These are phyloP conservation scores for Ia io DNA, from an alignment of 2,113 vertebrate species.

Conservation along the genomic window DNA sequence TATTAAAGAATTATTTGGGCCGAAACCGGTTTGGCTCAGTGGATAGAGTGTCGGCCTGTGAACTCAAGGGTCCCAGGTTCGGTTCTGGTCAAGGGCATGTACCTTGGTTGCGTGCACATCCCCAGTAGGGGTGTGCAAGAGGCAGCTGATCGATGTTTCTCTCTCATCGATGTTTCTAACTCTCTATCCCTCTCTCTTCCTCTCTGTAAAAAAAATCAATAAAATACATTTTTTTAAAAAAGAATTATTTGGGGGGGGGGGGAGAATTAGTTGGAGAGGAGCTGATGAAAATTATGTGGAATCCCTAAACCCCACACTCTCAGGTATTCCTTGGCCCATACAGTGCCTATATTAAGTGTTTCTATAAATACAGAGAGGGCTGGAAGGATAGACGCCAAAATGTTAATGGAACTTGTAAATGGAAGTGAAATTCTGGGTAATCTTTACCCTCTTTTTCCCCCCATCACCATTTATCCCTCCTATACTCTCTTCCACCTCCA, in stretches of 20 bases:
- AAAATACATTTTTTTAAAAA: too few relatives aligned
- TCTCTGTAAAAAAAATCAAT: too few relatives aligned
- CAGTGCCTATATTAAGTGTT: background rate
- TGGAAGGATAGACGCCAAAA: background rate
- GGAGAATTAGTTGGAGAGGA: background rate
- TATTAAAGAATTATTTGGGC: background rate
- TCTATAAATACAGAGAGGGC: background rate
- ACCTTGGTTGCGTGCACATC: too few relatives aligned
- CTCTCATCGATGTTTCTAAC: too few relatives aligned
- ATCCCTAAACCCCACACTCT: background rate
- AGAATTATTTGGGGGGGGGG: background rate
- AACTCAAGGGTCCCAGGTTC: too few relatives aligned
- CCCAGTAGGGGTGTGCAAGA: too few relatives aligned
- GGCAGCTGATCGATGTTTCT: too few relatives aligned
- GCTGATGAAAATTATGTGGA: background rate
- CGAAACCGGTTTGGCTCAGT: too few relatives aligned
- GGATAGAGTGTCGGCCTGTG: too few relatives aligned
- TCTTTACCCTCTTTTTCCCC: background rate
- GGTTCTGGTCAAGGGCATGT: too few relatives aligned
- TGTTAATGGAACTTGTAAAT: background rate
- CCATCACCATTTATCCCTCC: background rate
- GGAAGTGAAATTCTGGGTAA: background rate
- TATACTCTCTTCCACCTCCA: background rate
- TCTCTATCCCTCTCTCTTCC: too few relatives aligned
- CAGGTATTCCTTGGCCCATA: background rate